phyloP scores from a whole-genome alignment of 2,888 invertebrate species.

The Meloe dianella region DNA sequence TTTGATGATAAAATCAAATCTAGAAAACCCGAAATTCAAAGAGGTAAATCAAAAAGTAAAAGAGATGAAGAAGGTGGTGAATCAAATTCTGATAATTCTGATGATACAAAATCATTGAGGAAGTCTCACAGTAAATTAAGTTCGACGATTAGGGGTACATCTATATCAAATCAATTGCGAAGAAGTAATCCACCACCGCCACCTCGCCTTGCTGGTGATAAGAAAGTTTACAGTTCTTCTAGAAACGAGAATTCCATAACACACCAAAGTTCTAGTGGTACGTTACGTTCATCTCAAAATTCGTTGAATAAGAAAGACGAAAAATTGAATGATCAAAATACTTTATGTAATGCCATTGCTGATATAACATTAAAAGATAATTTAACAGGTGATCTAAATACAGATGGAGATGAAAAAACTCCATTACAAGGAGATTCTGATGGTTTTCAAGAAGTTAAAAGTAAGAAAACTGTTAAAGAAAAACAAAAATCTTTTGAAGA shows the following conservation, averaged over 20 bases:
- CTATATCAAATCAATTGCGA: slow-evolving; percentile 42
- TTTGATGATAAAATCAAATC: slow-evolving; percentile 36
- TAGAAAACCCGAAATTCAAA: slow-evolving; percentile 52
- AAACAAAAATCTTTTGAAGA: slow-evolving; percentile 57
- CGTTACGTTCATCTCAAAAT: slow-evolving; percentile 48
- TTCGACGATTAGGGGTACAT: slow-evolving; percentile 43
- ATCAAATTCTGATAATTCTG: slow-evolving; percentile 84
- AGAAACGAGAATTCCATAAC: slow-evolving; percentile 35
- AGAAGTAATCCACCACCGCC: slow-evolving; percentile 45
- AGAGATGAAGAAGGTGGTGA: slow-evolving; percentile 65
- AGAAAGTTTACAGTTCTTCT: slow-evolving; percentile 40
- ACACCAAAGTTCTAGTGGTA: slow-evolving; percentile 54
- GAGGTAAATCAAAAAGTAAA: slow-evolving; percentile 52
- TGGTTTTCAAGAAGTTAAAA: slow-evolving; percentile 85
- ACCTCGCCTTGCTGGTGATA: slow-evolving; percentile 44
- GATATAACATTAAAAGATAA: slow-evolving; percentile 57
- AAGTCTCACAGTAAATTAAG: slow-evolving; percentile 35
- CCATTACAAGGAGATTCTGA: slow-evolving; percentile 64
- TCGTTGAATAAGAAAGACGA: slow-evolving; percentile 55
- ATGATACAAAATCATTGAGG: slow-evolving; percentile 57
- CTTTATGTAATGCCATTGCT: slow-evolving; percentile 63
- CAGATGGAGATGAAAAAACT: slow-evolving; percentile 53
- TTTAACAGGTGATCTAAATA: slow-evolving; percentile 49
- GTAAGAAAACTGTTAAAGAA: slow-evolving; percentile 77
- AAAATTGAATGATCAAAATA: slow-evolving; percentile 60